Percentiles rank a stretch among this genome's conserved stretches.
phyloP scores from a whole-genome alignment of 1,140 invertebrate genomes.

The Argopecten irradians region DNA sequence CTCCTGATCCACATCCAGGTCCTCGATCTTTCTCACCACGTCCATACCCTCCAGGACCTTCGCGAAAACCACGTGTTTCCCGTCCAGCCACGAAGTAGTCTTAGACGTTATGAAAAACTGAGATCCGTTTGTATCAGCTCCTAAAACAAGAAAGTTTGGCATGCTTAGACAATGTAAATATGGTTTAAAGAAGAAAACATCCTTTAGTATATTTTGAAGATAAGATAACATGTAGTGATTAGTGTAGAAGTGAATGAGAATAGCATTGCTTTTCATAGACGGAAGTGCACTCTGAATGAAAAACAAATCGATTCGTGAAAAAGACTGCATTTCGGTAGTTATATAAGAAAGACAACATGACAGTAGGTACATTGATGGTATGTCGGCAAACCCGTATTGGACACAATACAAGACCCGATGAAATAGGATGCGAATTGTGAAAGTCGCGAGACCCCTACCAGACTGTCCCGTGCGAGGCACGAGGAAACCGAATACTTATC shows the following conservation, averaged over 20 bases:
- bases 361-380: too few species aligned
- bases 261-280: background rate
- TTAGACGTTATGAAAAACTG: conserved; percentile 76
- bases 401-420: too few species aligned
- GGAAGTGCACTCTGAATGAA: background rate
- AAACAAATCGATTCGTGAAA: background rate
- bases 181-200: background rate
- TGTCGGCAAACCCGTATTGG: too few species aligned
- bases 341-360: too few species aligned
- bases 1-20: conserved; percentile 82
- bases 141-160: conserved; percentile 42
- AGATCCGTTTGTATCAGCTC: conserved; percentile 72
- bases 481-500: too few species aligned
- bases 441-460: too few species aligned
- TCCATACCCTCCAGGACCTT: conserved; percentile 93
- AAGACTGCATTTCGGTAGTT: background rate
- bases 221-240: background rate
- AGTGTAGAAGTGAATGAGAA: background rate
- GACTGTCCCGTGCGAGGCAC: too few species aligned
- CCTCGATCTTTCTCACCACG: conserved; percentile 68
- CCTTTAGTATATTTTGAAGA: background rate
- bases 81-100: conserved; percentile 95
- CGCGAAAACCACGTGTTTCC: conserved; percentile 95
- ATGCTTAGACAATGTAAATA: background rate
- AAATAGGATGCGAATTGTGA: too few species aligned